phyloP scores from a whole-genome alignment of 2,888 invertebrate genomes.

The Hipparchia semele region DNA sequence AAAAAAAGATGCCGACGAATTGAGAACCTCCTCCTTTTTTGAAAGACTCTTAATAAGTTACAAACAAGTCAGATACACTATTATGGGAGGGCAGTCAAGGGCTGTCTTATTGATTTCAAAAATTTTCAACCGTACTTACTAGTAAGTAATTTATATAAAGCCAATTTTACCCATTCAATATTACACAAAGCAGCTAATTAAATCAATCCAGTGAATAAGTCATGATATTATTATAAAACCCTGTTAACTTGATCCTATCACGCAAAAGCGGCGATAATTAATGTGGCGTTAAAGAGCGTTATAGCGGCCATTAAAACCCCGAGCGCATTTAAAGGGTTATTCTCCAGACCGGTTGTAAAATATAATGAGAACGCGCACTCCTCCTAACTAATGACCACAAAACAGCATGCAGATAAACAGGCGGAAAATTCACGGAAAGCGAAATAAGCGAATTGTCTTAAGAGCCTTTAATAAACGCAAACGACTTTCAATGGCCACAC shows the following conservation, averaged over 20 bases:
- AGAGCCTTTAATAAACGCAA: not conserved
- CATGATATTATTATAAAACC: slow-evolving; percentile 34
- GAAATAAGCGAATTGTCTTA: not conserved
- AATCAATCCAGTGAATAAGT: slow-evolving; percentile 17
- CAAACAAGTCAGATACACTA: too few relatives aligned
- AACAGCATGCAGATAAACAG: slow-evolving; percentile 39
- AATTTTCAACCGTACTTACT: too few relatives aligned
- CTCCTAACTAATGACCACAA: slow-evolving; percentile 40
- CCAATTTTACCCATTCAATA: too few relatives aligned
- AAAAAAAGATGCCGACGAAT: too few relatives aligned
- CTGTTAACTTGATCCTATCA: slow-evolving; percentile 42
- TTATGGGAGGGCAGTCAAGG: too few relatives aligned
- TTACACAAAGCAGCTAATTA: not conserved
- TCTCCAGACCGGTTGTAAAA: slow-evolving; percentile 58
- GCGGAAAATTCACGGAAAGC: slow-evolving; percentile 10
- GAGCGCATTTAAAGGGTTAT: slow-evolving; percentile 60
- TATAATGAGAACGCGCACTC: slow-evolving; percentile 54
- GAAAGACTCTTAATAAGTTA: too few relatives aligned
- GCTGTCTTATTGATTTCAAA: too few relatives aligned
- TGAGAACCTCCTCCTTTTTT: too few relatives aligned
- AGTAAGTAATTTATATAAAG: too few relatives aligned
- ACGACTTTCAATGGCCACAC: not conserved
- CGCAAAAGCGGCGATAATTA: slow-evolving; percentile 46
- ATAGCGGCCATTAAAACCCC: slow-evolving; percentile 54
- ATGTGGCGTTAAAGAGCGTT: slow-evolving; percentile 57